Conservation (phyloP, 2,888 invertebrate species). For the Lasiommata megera region DNA sequence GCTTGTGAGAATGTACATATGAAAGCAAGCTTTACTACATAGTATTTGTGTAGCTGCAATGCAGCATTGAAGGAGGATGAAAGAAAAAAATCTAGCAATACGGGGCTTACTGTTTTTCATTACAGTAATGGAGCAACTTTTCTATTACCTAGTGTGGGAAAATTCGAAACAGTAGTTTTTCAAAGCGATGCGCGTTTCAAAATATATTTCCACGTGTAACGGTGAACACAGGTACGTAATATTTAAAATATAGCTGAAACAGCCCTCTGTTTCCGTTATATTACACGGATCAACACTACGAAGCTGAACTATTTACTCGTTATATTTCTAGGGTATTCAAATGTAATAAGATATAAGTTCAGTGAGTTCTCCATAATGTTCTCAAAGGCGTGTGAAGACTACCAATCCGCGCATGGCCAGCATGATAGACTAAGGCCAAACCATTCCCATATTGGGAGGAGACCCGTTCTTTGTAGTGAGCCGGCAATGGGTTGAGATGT, state of each 20-base stretch:
- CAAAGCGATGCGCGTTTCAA: conserved; percentile 10
- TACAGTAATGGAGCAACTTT: conserved; percentile 13
- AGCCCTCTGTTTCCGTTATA: no score
- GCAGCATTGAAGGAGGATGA: conserved; percentile 11
- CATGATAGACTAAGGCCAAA: no score
- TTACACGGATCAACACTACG: no score
- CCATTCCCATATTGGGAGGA: no score
- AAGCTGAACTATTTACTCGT: no score
- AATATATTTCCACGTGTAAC: neutral
- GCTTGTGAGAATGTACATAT: neutral
- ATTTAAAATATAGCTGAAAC: neutral
- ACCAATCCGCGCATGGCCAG: no score
- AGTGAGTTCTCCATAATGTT: no score
- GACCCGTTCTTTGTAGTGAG: no score
- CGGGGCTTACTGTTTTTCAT: conserved; percentile 11
- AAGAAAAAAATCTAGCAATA: conserved; percentile 17
- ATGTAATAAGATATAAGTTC: no score
- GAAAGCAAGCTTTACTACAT: neutral
- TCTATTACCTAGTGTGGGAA: conserved; percentile 6
- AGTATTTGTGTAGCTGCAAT: conserved; percentile 14
- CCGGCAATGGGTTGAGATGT: no score
- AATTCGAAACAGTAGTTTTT: conserved; percentile 2
- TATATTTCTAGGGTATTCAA: no score
- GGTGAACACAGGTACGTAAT: neutral
- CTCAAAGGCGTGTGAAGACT: no score